These are phyloP conservation scores for Notarius quadriscutis DNA, from an alignment of 2,113 vertebrate genomes.

Conservation along the genomic window DNA sequence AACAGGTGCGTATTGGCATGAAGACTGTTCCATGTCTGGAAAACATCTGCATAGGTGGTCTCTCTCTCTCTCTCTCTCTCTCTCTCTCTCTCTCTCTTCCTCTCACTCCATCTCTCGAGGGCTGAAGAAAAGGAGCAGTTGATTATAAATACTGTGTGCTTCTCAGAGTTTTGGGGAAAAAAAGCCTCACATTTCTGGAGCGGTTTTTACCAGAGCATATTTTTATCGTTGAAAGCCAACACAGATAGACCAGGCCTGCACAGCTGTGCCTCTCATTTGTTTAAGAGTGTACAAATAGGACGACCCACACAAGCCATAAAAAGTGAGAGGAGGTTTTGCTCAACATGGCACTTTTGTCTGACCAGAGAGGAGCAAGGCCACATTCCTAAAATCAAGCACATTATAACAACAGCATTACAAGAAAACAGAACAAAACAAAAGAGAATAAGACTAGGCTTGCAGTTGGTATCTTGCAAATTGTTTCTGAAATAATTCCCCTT, in stretches of 20 bases:
- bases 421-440: background rate
- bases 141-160: slow-evolving; percentile 68
- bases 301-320: slow-evolving; percentile 73
- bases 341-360: slow-evolving; percentile 75
- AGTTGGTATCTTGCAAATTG: background rate
- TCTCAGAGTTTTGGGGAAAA: slow-evolving; percentile 60
- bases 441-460: background rate
- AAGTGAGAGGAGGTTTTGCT: slow-evolving; percentile 76
- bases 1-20: slow-evolving; percentile 61
- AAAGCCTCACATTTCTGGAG: slow-evolving; percentile 64
- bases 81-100: slow-evolving; percentile 24
- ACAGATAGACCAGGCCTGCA: slow-evolving; percentile 65
- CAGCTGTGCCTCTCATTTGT: slow-evolving; percentile 77
- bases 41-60: slow-evolving; percentile 72
- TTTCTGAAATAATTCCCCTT: background rate
- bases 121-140: slow-evolving; percentile 56
- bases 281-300: slow-evolving; percentile 78
- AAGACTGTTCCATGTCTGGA: slow-evolving; percentile 64
- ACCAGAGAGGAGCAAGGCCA: slow-evolving; percentile 65
- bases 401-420: slow-evolving; percentile 52
- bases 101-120: slow-evolving; percentile 34
- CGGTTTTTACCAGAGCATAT: slow-evolving; percentile 72
- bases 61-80: slow-evolving; percentile 47
- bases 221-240: slow-evolving; percentile 74
- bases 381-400: slow-evolving; percentile 68